Percentiles rank a stretch among this genome's conserved stretches.
These are phyloP conservation scores for Delphinapterus leucas DNA, from an alignment of 2,113 vertebrate genomes.

Conservation along the genomic window DNA sequence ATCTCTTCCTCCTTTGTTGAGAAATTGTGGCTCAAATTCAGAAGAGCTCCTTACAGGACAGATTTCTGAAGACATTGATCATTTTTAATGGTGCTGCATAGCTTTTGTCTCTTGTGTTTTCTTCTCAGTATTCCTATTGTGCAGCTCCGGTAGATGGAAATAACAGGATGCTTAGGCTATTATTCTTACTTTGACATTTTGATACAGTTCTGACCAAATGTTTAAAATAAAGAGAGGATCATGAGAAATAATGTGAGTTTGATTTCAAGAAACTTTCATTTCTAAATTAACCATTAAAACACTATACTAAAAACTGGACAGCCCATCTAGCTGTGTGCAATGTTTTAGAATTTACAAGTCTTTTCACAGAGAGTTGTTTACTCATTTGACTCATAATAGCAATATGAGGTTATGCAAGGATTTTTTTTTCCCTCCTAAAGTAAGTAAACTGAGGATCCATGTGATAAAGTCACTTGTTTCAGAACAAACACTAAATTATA, in stretches of 20 bases:
- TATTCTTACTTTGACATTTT: conserved; percentile 14
- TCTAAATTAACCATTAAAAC: neutral
- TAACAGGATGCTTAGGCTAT: neutral
- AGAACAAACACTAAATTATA: neutral
- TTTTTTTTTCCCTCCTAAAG: neutral
- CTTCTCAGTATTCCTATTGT: neutral
- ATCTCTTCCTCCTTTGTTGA: neutral
- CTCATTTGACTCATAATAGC: neutral
- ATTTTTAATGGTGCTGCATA: neutral
- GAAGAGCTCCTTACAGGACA: neutral
- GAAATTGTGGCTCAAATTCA: neutral
- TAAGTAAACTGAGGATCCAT: neutral
- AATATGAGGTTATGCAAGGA: neutral
- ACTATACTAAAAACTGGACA: neutral
- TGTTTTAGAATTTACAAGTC: neutral
- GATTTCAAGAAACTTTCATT: neutral
- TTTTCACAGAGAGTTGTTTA: neutral
- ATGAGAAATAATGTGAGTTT: neutral
- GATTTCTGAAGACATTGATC: neutral
- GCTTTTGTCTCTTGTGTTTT: neutral
- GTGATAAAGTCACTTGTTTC: neutral
- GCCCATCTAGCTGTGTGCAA: neutral
- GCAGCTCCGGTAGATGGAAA: neutral
- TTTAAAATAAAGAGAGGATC: neutral
- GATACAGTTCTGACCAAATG: neutral